Conservation (phyloP, 2,113 vertebrate genomes). For the Phodopus roborovskii region DNA sequence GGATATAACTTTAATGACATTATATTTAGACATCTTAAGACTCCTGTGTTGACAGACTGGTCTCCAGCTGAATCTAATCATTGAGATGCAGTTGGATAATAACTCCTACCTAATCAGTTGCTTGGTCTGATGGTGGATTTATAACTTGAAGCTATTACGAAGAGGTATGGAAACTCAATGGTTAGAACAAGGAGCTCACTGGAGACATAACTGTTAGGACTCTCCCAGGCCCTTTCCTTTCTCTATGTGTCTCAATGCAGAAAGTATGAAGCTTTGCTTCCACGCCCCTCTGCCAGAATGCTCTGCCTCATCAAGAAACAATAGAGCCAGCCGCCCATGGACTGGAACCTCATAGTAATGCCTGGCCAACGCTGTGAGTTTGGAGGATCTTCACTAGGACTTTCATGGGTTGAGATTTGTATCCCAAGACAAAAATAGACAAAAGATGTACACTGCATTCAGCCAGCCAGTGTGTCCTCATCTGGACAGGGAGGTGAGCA, state of each 20-base stretch:
- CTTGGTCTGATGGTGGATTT: not conserved
- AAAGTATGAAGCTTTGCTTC: not conserved
- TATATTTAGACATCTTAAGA: conserved; percentile 16
- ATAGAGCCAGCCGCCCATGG: not conserved
- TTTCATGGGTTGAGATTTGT: not conserved
- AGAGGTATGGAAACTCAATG: not conserved
- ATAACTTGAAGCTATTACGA: not conserved
- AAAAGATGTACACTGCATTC: not conserved
- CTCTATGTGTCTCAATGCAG: not conserved
- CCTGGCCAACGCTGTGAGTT: not conserved
- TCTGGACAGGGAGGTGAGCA: not conserved
- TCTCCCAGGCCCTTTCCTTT: not conserved
- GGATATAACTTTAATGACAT: conserved; percentile 32
- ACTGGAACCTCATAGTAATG: not conserved
- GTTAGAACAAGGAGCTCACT: not conserved
- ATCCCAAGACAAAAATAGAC: not conserved
- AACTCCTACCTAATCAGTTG: not conserved
- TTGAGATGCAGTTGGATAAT: not conserved
- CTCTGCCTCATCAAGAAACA: not conserved
- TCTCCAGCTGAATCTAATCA: not conserved
- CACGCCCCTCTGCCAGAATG: not conserved
- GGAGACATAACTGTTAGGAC: too few relatives aligned
- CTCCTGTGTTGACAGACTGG: not conserved
- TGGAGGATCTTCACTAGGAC: not conserved
- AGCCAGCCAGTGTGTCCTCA: not conserved